These are phyloP conservation scores for Tortrix viridana DNA, from an alignment of 2,888 invertebrate genomes.

Conservation along the genomic window DNA sequence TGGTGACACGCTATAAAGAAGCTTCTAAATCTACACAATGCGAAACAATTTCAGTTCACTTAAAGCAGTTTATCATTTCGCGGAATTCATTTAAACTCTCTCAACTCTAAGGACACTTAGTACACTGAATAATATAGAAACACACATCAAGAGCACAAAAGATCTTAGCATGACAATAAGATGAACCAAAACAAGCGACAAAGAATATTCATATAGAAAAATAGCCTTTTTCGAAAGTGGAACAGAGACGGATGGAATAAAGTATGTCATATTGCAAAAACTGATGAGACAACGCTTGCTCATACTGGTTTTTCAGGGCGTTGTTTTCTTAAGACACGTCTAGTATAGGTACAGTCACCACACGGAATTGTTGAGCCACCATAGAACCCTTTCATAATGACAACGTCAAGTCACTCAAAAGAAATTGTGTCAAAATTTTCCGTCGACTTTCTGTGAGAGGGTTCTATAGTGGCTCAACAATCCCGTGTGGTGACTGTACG, in stretches of 20 bases:
- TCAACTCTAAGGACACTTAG: not conserved
- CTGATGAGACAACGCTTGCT: not conserved
- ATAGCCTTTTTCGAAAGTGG: conserved; percentile 16
- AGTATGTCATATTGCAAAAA: conserved; percentile 18
- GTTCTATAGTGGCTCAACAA: no score
- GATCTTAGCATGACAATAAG: conserved; percentile 15
- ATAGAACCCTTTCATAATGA: no score
- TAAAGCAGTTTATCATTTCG: not conserved
- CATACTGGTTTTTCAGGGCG: no score
- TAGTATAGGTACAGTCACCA: no score
- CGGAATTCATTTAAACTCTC: not conserved
- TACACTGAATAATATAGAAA: conserved; percentile 8
- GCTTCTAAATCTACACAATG: not conserved
- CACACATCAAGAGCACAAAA: not conserved
- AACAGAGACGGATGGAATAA: not conserved
- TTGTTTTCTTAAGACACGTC: no score
- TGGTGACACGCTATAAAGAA: no score
- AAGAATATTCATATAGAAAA: conserved; percentile 3
- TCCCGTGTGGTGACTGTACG: no score
- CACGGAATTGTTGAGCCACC: no score
- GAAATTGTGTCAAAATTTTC: no score
- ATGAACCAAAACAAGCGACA: conserved; percentile 6
- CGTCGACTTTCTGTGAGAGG: no score
- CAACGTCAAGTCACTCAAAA: no score
- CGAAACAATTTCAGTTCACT: not conserved